Evolutionary conservation across 2,113 vertebrate species (phyloP), one percentile per base, ranked within the genome.

Genomic region (Xiphophorus hellerii): DNA sequence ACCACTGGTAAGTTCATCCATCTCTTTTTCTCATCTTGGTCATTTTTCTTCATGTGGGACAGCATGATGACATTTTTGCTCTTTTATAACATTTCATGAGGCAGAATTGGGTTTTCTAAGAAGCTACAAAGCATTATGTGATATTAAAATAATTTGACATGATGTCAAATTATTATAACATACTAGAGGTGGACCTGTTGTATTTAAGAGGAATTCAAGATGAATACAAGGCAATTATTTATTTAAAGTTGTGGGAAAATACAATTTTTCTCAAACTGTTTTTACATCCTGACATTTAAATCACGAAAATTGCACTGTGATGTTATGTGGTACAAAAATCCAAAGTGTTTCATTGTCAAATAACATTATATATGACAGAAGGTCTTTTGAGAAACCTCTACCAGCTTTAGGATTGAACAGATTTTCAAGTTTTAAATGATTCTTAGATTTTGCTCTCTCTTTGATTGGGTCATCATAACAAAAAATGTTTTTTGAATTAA

Each of bases 1-100:
- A 77, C 66, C 33, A 42, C 29, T 77, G 85, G 87, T 90, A 87
- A 77, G 66, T 15, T 29, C 11, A 51, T 63, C 37, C 15, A 39
- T 69, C 33, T 30, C 60, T 8, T 51, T 77, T 69, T 68, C 2
- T 15, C n/a, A 5, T 33, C 28, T 14, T 25, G 31, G 4, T 14
- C 22, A 68, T 22, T 6, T 2, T 5, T 63, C 29, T 31, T 20
- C 27, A 27, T 27, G 5, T 13, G 20, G 22, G 12, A 39, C 35
- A 27, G 25, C 15, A n/a, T 39, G 37, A 2, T 27, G 13, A n/a
- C 37, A 17, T 78, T 29, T 58, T 75, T 73, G 62, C 37, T 62
- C 35, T 61, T 66, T 22, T 28, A 37, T 8, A 67, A 13, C 70
- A 62, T 42, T 58, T 58, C 5, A 11, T 58, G 9, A n/a, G 25